These are phyloP conservation scores for Meteorus sp. DNA, from an alignment of 1,140 invertebrate genomes.

Conservation along the genomic window DNA sequence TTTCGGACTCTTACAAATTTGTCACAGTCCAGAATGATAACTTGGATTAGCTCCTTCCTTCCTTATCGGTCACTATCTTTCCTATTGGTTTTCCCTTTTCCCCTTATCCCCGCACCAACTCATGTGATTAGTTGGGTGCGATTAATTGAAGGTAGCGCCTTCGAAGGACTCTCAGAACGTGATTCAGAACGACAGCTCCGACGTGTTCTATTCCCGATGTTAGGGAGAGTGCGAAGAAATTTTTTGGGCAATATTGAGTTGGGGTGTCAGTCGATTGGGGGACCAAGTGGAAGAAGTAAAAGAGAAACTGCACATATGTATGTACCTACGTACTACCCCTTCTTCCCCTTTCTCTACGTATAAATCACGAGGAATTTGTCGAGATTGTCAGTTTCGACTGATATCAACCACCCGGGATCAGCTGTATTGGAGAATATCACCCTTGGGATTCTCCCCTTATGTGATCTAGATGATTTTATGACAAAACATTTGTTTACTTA, in stretches of 20 bases:
- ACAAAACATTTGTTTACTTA: too few species aligned
- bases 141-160: conserved; percentile 42
- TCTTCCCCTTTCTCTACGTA: too few species aligned
- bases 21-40: conserved; percentile 10
- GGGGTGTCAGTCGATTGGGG: neutral
- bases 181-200: conserved; percentile 40
- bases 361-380: conserved; percentile 1
- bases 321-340: too few species aligned
- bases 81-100: conserved; percentile 20
- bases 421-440: neutral
- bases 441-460: neutral
- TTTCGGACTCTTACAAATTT: conserved; percentile 2
- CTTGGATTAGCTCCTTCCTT: conserved; percentile 25
- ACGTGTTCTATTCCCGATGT: conserved; percentile 38
- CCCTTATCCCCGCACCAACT: conserved; percentile 22
- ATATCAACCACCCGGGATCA: neutral
- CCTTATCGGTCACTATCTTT: conserved; percentile 5
- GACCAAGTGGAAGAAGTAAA: neutral
- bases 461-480: neutral
- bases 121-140: conserved; percentile 42
- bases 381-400: neutral
- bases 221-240: conserved; percentile 7
- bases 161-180: conserved; percentile 33
- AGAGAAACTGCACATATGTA: neutral
- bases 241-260: neutral